Evolutionary conservation across 1,140 invertebrate genomes (phyloP).

Genomic region (Orius laevigatus): DNA sequence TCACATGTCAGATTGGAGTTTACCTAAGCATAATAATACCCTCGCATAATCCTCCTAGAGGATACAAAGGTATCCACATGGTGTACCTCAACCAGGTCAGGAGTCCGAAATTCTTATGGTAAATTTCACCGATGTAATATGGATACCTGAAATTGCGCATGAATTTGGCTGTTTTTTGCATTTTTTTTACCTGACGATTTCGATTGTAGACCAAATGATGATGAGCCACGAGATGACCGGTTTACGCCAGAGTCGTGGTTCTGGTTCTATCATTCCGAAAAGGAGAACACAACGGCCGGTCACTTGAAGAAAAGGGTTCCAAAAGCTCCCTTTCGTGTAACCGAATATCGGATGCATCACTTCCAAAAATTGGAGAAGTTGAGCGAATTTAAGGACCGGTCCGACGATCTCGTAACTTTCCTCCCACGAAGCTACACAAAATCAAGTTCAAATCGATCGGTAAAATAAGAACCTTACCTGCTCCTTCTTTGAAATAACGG

Average conservation of each 20-base stretch:
- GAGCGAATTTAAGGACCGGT: conserved; percentile 61
- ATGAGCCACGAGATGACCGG: conserved; percentile 78
- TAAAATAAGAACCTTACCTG: conserved; percentile 30
- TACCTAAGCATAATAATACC: conserved; percentile 54
- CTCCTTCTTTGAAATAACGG: conserved; percentile 54
- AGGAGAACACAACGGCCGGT: conserved; percentile 61
- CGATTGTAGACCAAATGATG: conserved; percentile 59
- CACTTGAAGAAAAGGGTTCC: conserved; percentile 45
- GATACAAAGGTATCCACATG: conserved; percentile 84
- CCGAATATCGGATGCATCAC: conserved; percentile 78
- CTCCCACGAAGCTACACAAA: conserved; percentile 43
- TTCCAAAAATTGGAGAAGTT: conserved; percentile 70
- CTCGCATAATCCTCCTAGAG: conserved; percentile 75
- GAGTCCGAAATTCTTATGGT: conserved; percentile 52
- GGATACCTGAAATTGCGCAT: conserved; percentile 51
- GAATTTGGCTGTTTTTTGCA: too few species aligned
- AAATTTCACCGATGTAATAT: conserved; percentile 69
- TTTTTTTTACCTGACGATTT: conserved; percentile 52
- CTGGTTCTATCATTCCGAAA: conserved; percentile 66
- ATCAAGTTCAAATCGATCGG: neutral
- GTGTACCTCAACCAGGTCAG: conserved; percentile 88
- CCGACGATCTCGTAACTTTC: conserved; percentile 62
- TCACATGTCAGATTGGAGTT: neutral
- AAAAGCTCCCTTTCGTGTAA: conserved; percentile 56
- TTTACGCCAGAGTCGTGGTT: conserved; percentile 70